Evolutionary conservation across 2,113 vertebrate genomes (phyloP).

Genomic region (Numida meleagris): DNA sequence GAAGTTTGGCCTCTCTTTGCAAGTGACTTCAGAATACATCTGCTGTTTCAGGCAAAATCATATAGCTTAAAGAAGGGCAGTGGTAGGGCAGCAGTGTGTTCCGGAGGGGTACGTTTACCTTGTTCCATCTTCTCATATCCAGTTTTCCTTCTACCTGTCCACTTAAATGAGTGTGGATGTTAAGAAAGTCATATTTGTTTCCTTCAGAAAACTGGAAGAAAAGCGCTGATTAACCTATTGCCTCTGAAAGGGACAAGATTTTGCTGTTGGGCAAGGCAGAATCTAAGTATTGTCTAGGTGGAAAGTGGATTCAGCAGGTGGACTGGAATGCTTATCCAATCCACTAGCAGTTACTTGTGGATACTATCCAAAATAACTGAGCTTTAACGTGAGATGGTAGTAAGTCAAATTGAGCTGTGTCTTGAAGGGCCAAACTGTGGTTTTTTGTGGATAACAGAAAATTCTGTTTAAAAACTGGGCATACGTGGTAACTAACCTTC

Average conservation of each 20-base stretch:
- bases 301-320: background rate
- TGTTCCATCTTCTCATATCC: background rate
- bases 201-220: background rate
- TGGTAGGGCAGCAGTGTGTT: background rate
- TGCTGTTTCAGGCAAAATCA: background rate
- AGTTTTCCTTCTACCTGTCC: background rate
- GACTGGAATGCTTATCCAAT: background rate
- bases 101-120: background rate
- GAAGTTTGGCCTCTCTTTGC: background rate
- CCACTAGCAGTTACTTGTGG: background rate
- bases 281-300: background rate
- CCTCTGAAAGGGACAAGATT: background rate
- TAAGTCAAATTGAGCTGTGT: background rate
- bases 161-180: background rate
- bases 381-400: background rate
- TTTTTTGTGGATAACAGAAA: background rate
- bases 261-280: background rate
- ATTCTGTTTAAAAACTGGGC: background rate
- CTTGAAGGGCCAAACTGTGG: background rate
- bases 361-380: background rate
- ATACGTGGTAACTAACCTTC: background rate
- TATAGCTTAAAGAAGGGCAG: background rate
- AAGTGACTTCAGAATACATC: background rate
- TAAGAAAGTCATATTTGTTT: background rate
- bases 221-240: background rate